These are phyloP conservation scores for Calosoma granatense DNA, from an alignment of 1,140 invertebrate species.

Conservation along the genomic window DNA sequence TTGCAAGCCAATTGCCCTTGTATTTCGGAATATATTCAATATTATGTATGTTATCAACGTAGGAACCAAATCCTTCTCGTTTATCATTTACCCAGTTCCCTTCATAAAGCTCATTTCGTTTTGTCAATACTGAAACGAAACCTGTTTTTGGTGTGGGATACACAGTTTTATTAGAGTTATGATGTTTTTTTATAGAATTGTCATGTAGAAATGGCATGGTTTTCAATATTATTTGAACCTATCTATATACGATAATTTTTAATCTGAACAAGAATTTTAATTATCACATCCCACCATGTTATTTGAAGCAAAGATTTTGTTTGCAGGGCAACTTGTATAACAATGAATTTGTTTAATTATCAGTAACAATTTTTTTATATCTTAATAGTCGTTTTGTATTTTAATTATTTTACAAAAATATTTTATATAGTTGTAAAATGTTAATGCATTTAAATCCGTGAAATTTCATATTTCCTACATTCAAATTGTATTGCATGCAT, in stretches of 20 bases:
- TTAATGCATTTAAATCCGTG: too few species aligned
- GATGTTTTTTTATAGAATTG: neutral
- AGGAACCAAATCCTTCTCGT: slow-evolving; percentile 38
- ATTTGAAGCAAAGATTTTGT: too few species aligned
- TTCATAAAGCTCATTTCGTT: slow-evolving; percentile 24
- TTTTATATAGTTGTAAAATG: too few species aligned
- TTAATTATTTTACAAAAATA: too few species aligned
- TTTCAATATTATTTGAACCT: too few species aligned
- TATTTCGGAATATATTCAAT: slow-evolving; percentile 36
- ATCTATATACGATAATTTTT: slow-evolving; percentile 26
- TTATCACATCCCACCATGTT: too few species aligned
- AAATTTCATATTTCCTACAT: too few species aligned
- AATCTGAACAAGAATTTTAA: neutral
- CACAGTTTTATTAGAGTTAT: neutral
- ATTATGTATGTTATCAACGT: slow-evolving; percentile 27
- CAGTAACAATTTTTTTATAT: too few species aligned
- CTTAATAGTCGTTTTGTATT: too few species aligned
- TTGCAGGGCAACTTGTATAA: too few species aligned
- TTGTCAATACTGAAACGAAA: neutral
- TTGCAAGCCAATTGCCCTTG: slow-evolving; percentile 27
- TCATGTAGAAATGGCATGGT: slow-evolving; percentile 18
- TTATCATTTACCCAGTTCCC: slow-evolving; percentile 32
- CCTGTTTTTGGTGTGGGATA: slow-evolving; percentile 23
- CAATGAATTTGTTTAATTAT: too few species aligned
- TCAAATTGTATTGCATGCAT: too few species aligned